These are phyloP conservation scores for Silurus lanzhouensis DNA, from an alignment of 2,797 vertebrate genomes.

Conservation along the genomic window DNA sequence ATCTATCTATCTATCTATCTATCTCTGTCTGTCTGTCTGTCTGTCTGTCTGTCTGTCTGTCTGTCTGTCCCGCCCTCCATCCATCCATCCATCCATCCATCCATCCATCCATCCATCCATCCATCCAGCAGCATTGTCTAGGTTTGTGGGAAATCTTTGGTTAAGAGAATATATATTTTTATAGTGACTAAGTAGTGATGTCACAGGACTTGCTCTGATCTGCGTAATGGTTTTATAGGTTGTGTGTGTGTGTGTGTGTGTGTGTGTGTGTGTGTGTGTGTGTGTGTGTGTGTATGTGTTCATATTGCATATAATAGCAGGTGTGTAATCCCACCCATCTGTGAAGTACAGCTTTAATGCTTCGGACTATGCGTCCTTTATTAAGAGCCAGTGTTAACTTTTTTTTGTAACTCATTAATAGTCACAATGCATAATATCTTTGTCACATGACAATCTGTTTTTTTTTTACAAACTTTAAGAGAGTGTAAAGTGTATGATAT, in stretches of 20 bases:
- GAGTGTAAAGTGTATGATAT: too few relatives aligned
- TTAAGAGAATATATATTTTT: background rate
- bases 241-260: constrained; percentile 31
- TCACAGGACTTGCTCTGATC: constrained; percentile 8
- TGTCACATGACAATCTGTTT: background rate
- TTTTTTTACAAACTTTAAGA: background rate
- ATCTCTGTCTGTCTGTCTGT: too few relatives aligned
- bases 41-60: background rate
- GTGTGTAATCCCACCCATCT: constrained; percentile 31
- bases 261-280: constrained; percentile 35
- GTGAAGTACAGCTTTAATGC: constrained; percentile 54
- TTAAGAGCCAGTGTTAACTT: background rate
- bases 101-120: constrained; percentile 1
- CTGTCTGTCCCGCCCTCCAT: background rate
- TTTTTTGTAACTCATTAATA: background rate
- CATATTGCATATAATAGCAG: constrained; percentile 31
- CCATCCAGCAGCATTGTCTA: too few relatives aligned
- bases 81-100: background rate
- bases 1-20: too few relatives aligned
- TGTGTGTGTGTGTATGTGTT: constrained; percentile 46
- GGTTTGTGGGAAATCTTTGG: background rate
- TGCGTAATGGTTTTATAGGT: constrained; percentile 43
- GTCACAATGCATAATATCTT: background rate
- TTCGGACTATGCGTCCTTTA: background rate
- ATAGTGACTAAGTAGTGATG: constrained; percentile 4